Base-by-base conservation (phyloP, 2,113 vertebrate genomes). In the Centrocercus urophasianus region DNA sequence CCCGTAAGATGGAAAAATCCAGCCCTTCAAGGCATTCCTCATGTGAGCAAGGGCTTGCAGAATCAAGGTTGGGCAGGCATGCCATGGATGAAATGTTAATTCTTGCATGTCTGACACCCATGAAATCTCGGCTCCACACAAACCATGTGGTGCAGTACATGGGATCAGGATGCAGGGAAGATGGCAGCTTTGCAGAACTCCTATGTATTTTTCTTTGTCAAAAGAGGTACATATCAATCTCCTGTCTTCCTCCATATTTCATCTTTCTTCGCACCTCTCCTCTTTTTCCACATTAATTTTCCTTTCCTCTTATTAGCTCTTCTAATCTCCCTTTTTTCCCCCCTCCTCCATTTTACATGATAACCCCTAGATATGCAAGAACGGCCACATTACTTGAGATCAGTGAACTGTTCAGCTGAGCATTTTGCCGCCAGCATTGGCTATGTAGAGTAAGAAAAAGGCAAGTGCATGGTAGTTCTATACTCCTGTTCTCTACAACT, bases 71-170 rank as follows among this genome's bases (percentile, higher is more conserved):
- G 85, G 60, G 3, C 72, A 89, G 47, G 85, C 82, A 95, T 86
- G 82, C 74, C 84, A 85, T 87, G 87, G 71, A 93, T 85, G 89
- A 89, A 93, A 96, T 91, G 87, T 82, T 88, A 89, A 85, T 89
- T 95, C 50, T 86, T 87, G 47, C 4, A 7, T 87, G 64, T 76
- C 81, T 83, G 67, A 91, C 74, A 87, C 73, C 88, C 64, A 54
- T 89, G 83, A 85, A 91, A 72, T 60, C 52, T 60, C 64, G 21
- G 78, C 75, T 91, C 79, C 82, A 77, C 65, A 47, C 42, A 95
- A 83, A 93, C 72, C 69, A 77, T 14, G 47, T 85, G 73, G 78
- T 83, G 56, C 79, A 74, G 60, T 88, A 87, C 85, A 95, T 6
- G 6, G 72, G 75, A 88, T 91, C 85, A 83, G 64, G 67, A 88